Evolutionary conservation across 2,797 vertebrate species (phyloP), one percentile per base, ranked within the genome.

Genomic region (Mormyrops boulengeri): DNA sequence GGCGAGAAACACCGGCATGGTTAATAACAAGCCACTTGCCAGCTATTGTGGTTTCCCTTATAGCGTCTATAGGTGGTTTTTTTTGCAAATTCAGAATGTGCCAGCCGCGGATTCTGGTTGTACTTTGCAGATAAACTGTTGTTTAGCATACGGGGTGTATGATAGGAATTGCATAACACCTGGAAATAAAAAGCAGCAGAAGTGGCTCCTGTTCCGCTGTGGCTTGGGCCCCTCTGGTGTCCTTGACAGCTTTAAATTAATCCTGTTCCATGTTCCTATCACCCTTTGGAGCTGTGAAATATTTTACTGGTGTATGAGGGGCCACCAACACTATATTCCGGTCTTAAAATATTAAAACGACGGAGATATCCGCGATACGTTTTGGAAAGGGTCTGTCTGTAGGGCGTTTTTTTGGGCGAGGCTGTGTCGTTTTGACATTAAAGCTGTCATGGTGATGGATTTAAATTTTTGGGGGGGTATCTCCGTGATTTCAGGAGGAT

Each of bases 391-490:
- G 26, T 69, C 41, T 30, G 22, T 50, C 34, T 9, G 22, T 49
- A 30, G 30, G n/a, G 80, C n/a, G n/a, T 55, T 5, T 60, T 80
- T 5, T 22, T 26, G 49, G 12, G 3, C 50, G 8, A 2, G 34
- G 69, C 88, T 2, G 30, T n/a, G 30, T 30, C 7, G 30, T 50
- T 38, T 41, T 34, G 26, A 55, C 49, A 8, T 50, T 38, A 53
- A n/a, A 3, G 50, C 30, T 30, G 26, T 8, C 49, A 4, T 0
- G 47, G 44, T 30, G 62, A 66, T 30, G 26, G 26, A 30, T 66
- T 66, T 66, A 30, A 66, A 94, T 93, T 94, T 94, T 94, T 92
- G 47, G 47, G 19, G 80, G 30, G 30, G 66, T 3, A 17, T 6
- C 26, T 5, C 4, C 12, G 1, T 34, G 69, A 73, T 38, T 19